These are phyloP conservation scores for Micronycteris hirsuta DNA, from an alignment of 2,113 vertebrate genomes.

Conservation along the genomic window DNA sequence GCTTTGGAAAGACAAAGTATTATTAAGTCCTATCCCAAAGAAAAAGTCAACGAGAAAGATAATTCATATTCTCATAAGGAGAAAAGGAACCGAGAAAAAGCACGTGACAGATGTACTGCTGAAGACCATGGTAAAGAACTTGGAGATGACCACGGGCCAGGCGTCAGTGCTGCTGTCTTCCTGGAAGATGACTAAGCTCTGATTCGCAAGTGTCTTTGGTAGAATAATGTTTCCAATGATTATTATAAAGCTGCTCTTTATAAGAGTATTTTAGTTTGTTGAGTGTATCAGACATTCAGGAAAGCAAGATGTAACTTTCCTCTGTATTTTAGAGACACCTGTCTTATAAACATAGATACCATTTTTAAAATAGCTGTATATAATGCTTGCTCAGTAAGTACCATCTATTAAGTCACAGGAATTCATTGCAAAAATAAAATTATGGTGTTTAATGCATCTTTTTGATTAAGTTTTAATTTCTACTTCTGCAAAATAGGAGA, in stretches of 20 bases:
- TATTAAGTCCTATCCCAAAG: background rate
- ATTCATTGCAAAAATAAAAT: conserved; percentile 40
- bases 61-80: conserved; percentile 75
- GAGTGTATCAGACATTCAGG: background rate
- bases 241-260: conserved; percentile 64
- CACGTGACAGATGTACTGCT: rapidly evolving
- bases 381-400: background rate
- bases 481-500: background rate
- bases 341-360: background rate
- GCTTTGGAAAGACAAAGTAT: conserved; percentile 73
- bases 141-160: conserved; percentile 31
- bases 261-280: conserved; percentile 65
- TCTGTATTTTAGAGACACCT: conserved; percentile 6
- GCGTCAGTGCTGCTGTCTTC: conserved; percentile 34
- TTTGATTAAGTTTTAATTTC: conserved; percentile 11
- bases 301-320: background rate
- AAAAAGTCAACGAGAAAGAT: background rate
- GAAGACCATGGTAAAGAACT: background rate
- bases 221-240: background rate
- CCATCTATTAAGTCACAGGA: background rate
- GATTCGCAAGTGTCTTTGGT: background rate
- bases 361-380: background rate
- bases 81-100: conserved; percentile 65
- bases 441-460: background rate
- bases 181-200: conserved; percentile 50